A percentile compares a stretch with the other conserved stretches of the same genome.
Evolutionary conservation across 2,113 vertebrate species (phyloP).

Genomic region (Columba livia): DNA sequence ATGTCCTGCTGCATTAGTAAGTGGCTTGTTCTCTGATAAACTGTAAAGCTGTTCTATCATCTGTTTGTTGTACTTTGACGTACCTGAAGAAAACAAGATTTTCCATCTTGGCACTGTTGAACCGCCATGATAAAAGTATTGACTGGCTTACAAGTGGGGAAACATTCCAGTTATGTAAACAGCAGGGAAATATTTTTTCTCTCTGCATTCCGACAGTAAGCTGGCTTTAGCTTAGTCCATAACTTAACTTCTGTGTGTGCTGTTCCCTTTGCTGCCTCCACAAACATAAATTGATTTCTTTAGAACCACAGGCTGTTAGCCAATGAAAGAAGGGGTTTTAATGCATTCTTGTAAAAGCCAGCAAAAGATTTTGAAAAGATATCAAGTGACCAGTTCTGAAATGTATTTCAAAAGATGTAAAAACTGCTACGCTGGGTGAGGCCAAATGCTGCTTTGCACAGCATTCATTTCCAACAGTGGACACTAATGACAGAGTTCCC

Average conservation of each 20-base stretch:
- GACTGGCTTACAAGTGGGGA: conserved; percentile 17
- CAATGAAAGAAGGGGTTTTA: neutral
- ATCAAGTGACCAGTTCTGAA: neutral
- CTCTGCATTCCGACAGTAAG: conserved; percentile 58
- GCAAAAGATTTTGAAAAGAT: neutral
- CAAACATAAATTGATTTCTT: neutral
- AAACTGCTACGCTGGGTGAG: neutral
- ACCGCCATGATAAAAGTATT: neutral
- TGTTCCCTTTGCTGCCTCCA: neutral
- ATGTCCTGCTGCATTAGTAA: neutral
- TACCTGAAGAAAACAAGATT: conserved; percentile 30
- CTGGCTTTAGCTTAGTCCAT: conserved; percentile 39
- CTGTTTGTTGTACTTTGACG: neutral
- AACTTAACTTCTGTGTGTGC: neutral
- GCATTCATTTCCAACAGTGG: neutral
- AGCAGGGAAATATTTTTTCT: neutral
- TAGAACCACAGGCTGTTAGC: neutral
- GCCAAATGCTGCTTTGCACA: neutral
- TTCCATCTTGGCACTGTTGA: neutral
- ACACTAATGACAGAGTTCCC: neutral
- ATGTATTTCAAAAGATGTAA: neutral
- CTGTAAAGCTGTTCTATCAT: neutral
- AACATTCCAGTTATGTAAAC: conserved; percentile 63
- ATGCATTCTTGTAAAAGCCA: neutral
- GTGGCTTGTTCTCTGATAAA: neutral